Evolutionary conservation across 2,888 invertebrate genomes (phyloP), one percentile per base, ranked within the genome.

Genomic region (Phytoseiulus persimilis): DNA sequence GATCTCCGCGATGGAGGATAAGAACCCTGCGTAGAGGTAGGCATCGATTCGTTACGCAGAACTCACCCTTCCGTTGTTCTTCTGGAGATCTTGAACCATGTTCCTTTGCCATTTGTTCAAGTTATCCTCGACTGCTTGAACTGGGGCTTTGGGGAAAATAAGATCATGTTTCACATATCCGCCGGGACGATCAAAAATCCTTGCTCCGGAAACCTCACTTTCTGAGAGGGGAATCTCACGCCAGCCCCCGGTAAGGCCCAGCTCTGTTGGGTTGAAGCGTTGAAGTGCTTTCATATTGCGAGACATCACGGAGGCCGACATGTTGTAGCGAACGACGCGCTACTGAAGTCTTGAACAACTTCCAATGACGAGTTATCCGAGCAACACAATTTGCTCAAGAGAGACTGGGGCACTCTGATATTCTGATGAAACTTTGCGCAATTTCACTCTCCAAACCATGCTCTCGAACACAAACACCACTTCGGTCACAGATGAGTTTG

Each of bases 31-130:
- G n/a, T n/a, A n/a, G n/a, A n/a, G n/a, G n/a, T n/a, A n/a, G n/a
- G n/a, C n/a, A n/a, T n/a, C n/a, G n/a, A n/a, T n/a, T n/a, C n/a
- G n/a, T n/a, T n/a, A n/a, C n/a, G n/a, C n/a, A n/a, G n/a, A n/a
- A 87, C 87, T 87, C 33, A 87, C 87, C 1, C 87, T 11, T 32
- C 87, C 87, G 32, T 45, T 39, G 87, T 87, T 87, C 39, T 33
- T 87, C 87, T 87, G 87, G 6, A 87, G 87, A 33, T 87, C 87
- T 32, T 87, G 87, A 2, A 87, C 87, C 87, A 87, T 87, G 87
- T 87, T 87, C 33, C 45, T 87, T 11, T 87, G 87, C 87, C 87
- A 87, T 87, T 87, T 87, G 33, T 87, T 87, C 45, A 87, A 31
- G 31, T 87, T 87, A 45, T 87, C 87, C 33, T 87, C 87, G 33